Percentiles rank a stretch among this genome's conserved stretches.
These are phyloP conservation scores for Tupaia chinensis DNA, from an alignment of 2,113 vertebrate species.

Conservation along the genomic window DNA sequence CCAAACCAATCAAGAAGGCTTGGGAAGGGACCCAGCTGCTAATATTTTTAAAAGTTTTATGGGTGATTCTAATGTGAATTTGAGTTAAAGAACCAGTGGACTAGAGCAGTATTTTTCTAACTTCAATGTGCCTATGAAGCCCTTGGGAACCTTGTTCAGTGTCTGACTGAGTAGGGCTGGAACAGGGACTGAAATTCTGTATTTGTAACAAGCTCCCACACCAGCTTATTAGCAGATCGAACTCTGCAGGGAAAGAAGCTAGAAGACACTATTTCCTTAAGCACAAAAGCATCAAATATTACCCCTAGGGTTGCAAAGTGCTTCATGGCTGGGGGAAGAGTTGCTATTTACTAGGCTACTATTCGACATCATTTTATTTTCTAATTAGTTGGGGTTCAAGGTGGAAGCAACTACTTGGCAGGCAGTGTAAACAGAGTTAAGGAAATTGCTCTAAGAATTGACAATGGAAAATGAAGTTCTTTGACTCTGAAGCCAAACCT, in stretches of 20 bases:
- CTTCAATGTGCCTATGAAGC: not conserved
- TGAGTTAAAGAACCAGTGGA: not conserved
- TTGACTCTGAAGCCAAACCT: constrained; percentile 60
- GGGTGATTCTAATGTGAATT: not conserved
- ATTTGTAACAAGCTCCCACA: not conserved
- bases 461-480: constrained; percentile 23
- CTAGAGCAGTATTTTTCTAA: not conserved
- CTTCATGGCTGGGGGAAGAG: not conserved
- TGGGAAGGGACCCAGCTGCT: too few relatives aligned
- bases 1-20: not conserved
- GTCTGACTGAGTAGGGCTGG: not conserved
- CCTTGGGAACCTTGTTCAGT: not conserved
- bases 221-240: not conserved
- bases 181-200: not conserved
- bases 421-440: constrained; percentile 3
- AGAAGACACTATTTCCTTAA: not conserved
- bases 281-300: not conserved
- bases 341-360: not conserved
- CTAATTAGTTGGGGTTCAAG: not conserved
- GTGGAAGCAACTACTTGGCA: not conserved
- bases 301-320: not conserved
- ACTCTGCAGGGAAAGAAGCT: not conserved
- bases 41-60: not conserved
- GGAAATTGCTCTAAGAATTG: constrained; percentile 10
- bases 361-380: constrained; percentile 49